These are phyloP conservation scores for Pristionchus maxplancki DNA, from an alignment of 2,888 invertebrate species.

Conservation along the genomic window DNA sequence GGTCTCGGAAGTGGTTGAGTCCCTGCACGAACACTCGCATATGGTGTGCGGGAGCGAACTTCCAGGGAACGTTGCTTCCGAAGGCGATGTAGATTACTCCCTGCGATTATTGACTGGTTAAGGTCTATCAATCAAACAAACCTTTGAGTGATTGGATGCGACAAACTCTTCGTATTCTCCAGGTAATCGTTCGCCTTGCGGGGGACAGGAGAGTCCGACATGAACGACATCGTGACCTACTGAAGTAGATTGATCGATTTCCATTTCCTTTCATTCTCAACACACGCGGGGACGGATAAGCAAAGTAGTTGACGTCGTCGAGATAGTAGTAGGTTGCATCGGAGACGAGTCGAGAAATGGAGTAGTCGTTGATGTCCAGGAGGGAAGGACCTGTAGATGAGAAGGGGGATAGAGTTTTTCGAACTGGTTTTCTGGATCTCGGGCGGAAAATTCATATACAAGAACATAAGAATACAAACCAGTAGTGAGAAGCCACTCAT, in stretches of 20 bases:
- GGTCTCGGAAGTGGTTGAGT: constrained; percentile 54
- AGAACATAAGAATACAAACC: not conserved
- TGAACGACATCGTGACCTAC: constrained; percentile 53
- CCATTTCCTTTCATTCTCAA: no score
- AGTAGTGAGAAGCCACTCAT: constrained; percentile 26
- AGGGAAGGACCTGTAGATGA: constrained; percentile 44
- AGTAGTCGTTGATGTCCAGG: constrained; percentile 48
- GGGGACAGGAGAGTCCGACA: constrained; percentile 53
- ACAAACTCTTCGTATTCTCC: not conserved
- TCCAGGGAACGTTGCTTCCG: constrained; percentile 57
- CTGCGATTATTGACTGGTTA: constrained; percentile 54
- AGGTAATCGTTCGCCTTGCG: not conserved
- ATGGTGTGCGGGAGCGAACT: constrained; percentile 51
- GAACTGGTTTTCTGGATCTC: no score
- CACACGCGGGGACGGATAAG: constrained; percentile 54
- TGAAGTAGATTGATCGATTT: constrained; percentile 38
- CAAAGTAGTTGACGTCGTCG: constrained; percentile 54
- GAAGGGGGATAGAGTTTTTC: no score
- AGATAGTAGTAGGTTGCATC: constrained; percentile 54
- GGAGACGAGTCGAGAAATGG: constrained; percentile 36
- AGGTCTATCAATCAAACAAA: not conserved
- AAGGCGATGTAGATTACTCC: constrained; percentile 61
- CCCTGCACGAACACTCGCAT: constrained; percentile 52
- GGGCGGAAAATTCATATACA: no score
- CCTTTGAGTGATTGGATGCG: not conserved